Evolutionary conservation across 2,113 vertebrate species (phyloP), one percentile per base, ranked within the genome.

Genomic region (Vireo altiloquus): DNA sequence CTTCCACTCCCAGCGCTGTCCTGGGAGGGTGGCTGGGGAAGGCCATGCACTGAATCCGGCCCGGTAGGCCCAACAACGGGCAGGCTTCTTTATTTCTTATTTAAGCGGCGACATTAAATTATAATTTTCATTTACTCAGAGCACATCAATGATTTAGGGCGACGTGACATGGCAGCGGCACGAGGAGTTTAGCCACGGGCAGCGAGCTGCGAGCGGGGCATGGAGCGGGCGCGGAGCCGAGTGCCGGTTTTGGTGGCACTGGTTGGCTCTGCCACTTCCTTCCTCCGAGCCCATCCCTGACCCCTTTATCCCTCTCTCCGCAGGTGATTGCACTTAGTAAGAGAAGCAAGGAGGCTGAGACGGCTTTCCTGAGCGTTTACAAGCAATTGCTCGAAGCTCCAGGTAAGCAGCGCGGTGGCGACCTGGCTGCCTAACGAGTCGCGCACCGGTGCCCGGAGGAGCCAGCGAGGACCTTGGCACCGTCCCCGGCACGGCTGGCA

Each of bases 281-380:
- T 24, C 35, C 56, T 37, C 76, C 7, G 0, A 47, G 3, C 76
- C 74, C 39, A 3, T 31, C 76, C 50, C 89, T 96, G 82, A 92
- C 21, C 44, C 15, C 15, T 11, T 18, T 16, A 22, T 31, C 86
- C 78, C 40, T 95, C 66, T 97, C 70, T 94, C 91, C 23, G 39
- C 98, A 99, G 99, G 99, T 99, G 98, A 99, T 99, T 97, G 99
- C 99, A 94, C 98, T 99, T 97, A 98, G 98, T 97, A 99, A 99
- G 97, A 98, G 99, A 95, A 99, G 99, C 98, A 99, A 99, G 96
- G 99, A 99, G 98, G 99, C 99, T 27, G 99, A 99, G 98, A 98
- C 99, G 40, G 99, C 99, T 44, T 99, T 99, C 98, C 98, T 99
- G 96, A 99, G 98, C 94, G 98, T 99, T 98, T 99, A 99, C 98